Evolutionary conservation across 2,797 vertebrate species (phyloP), one percentile per base, ranked within the genome.

Genomic region (Bradypodion ventrale): DNA sequence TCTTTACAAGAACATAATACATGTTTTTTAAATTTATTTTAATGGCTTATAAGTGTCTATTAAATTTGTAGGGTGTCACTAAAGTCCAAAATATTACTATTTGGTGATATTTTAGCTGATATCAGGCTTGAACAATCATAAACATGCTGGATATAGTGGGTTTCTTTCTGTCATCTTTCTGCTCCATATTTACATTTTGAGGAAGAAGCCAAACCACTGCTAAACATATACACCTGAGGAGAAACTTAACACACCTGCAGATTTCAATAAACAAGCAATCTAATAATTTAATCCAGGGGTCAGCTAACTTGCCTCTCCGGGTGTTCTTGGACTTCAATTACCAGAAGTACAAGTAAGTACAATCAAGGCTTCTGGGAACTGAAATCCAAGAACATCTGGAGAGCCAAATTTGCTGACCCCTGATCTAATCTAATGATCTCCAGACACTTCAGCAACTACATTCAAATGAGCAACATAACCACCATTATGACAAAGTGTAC

Each of bases 391-490:
- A n/a, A n/a, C n/a, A n/a, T n/a, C n/a, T n/a, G n/a, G n/a, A n/a
- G n/a, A n/a, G n/a, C n/a, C n/a, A n/a, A n/a, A n/a, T n/a, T n/a
- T n/a, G n/a, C n/a, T n/a, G n/a, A n/a, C n/a, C n/a, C n/a, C n/a
- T n/a, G n/a, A n/a, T n/a, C n/a, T n/a, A 80, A 16, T 80, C 35
- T 40, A 69, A 49, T 35, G 44, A 37, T 23, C 9, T 66, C 32
- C n/a, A 35, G 10, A 7, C 13, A 29, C 49, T 46, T 68, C 32
- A 66, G 46, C 32, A 49, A 8, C 23, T 40, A 46, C 19, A 65
- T 40, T 75, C n/a, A 60, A 72, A 37, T 76, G 60, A 85, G 10
- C 7, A 15, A 87, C 74, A 69, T 46, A 49, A 84, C 59, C 75
- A 80, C 0, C 1, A 3, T 21, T 37, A 56, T 62, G n/a, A n/a